Evolutionary conservation across 2,797 vertebrate genomes (phyloP), one percentile per base, ranked within the genome.

Genomic region (Moxostoma hubbsi): DNA sequence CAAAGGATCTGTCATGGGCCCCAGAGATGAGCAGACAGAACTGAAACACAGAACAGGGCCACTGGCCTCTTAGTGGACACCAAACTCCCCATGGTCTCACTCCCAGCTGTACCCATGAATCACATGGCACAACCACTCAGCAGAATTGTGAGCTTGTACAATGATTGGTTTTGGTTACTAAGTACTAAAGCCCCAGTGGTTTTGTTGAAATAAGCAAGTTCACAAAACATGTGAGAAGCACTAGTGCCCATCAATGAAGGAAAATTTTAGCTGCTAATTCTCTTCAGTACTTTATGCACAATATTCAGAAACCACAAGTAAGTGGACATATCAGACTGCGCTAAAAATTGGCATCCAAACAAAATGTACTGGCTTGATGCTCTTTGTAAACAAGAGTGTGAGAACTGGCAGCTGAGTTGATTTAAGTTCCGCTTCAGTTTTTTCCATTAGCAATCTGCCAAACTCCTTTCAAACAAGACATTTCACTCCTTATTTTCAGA

Each of bases 101-200:
- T 36, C 36, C 50, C 66, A 55, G 61, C 70, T 66, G 74, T 68
- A 78, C 72, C 75, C 68, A 75, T 64, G 66, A 68, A 82, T 89
- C 87, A 89, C 88, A 87, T 88, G 86, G 66, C 55, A 64, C 58
- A 75, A 79, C 82, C 79, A 78, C 79, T 84, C 80, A 77, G 81
- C 55, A 16, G 85, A 77, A 85, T 86, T 88, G 86, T 86, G 81
- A 80, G 16, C 62, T 46, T 59, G 79, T 84, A 90, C 89, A 89
- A 87, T 86, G 88, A 83, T 72, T 2, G 81, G 82, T 83, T 86
- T 86, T 77, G 82, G 71, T 77, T 77, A 83, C 64, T 50, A 77
- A 82, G 81, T 80, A 79, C 80, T 82, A 85, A 89, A 86, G 50
- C 83, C 80, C 61, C 76, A 47, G 13, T 54, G 54, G 82, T 82